phyloP scores from a whole-genome alignment of 2,797 vertebrate species.

The Phrynocephalus guinanensis region DNA sequence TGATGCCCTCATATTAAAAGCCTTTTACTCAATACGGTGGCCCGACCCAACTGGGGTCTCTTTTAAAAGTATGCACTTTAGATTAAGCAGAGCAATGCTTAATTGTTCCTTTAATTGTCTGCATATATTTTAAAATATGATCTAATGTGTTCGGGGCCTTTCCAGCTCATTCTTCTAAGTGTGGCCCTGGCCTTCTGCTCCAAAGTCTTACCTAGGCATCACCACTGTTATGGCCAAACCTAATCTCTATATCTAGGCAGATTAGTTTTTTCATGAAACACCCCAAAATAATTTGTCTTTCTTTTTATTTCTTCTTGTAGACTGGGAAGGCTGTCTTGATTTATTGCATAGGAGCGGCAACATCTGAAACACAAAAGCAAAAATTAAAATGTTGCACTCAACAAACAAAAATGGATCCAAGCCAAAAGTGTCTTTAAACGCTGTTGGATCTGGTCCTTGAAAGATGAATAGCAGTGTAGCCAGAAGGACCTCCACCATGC shows the following conservation, averaged over 20 bases:
- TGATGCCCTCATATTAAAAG: not conserved
- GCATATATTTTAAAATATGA: no score
- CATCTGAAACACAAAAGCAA: not conserved
- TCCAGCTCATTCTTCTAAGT: not conserved
- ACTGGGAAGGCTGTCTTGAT: no score
- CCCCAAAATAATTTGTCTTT: no score
- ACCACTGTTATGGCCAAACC: not conserved
- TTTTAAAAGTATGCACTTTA: no score
- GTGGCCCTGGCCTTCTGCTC: not conserved
- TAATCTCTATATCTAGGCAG: not conserved
- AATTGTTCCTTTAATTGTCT: no score
- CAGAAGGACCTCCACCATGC: not conserved
- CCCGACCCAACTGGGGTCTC: no score
- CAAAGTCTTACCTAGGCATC: not conserved
- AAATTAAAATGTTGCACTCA: not conserved
- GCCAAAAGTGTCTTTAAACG: not conserved
- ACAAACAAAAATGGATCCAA: not conserved
- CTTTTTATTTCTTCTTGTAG: no score
- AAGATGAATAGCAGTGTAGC: not conserved
- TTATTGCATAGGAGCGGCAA: no score
- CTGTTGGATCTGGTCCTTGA: not conserved
- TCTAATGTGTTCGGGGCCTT: not conserved
- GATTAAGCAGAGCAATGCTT: no score
- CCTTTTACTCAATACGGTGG: no score
- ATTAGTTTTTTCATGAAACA: no score